Conservation (phyloP, 2,888 invertebrate species). For the Lasioglossum zephyrum region DNA sequence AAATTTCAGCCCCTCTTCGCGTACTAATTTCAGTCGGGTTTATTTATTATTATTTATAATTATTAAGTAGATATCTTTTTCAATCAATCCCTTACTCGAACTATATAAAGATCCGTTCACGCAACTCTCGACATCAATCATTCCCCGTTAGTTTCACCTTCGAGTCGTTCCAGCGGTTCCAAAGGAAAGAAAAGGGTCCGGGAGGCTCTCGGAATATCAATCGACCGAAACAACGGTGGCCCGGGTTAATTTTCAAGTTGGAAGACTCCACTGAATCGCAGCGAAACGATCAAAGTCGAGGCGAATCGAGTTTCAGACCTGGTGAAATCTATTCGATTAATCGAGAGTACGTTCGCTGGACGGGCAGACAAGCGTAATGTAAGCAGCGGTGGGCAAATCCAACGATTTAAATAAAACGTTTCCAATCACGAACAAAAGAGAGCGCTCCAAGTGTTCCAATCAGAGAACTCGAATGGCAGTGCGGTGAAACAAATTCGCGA, state of each 20-base stretch:
- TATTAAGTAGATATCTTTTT: background rate
- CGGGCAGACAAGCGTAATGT: conserved; percentile 31
- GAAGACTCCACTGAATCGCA: background rate
- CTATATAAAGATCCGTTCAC: background rate
- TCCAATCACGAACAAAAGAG: background rate
- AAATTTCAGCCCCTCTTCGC: background rate
- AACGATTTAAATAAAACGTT: conserved; percentile 7
- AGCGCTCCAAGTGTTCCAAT: background rate
- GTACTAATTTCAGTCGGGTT: background rate
- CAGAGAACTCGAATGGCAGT: background rate
- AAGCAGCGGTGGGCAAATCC: conserved; percentile 2
- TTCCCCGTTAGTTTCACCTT: background rate
- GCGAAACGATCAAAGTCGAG: background rate
- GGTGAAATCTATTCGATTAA: background rate
- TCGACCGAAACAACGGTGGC: background rate
- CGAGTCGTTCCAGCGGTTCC: background rate
- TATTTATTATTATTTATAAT: no score
- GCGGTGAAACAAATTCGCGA: background rate
- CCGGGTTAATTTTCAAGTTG: background rate
- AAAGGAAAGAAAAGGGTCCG: background rate
- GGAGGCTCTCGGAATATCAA: background rate
- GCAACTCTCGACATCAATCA: background rate
- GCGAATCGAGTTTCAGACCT: background rate
- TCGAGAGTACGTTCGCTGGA: conserved; percentile 37
- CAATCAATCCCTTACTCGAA: background rate